These are phyloP conservation scores for Pseudococcus jackbeardsleyi DNA, from an alignment of 2,888 invertebrate species.

Conservation along the genomic window DNA sequence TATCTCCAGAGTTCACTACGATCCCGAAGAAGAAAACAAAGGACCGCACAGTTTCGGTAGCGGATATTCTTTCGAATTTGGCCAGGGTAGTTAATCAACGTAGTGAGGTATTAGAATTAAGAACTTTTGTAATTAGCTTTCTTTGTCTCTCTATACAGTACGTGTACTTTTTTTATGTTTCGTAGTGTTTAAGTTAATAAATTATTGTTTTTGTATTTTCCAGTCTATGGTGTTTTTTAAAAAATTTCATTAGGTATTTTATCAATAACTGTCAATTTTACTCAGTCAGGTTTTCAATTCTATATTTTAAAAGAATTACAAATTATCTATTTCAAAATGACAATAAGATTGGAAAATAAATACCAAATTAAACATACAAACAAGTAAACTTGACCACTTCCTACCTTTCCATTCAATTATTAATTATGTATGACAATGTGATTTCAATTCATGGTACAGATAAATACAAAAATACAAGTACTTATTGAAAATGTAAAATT, in stretches of 20 bases:
- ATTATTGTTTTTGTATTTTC: constrained; percentile 38
- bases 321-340: constrained; percentile 47
- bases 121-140: not conserved
- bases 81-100: constrained; percentile 21
- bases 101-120: not conserved
- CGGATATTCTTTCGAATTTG: constrained; percentile 77
- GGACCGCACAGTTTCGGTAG: constrained; percentile 76
- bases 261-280: not conserved
- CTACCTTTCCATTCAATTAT: not conserved
- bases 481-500: not conserved
- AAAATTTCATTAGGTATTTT: not conserved
- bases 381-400: not conserved
- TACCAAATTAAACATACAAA: not conserved
- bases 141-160: not conserved
- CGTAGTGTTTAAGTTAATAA: not conserved
- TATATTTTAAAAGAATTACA: constrained; percentile 24
- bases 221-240: not conserved
- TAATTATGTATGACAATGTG: not conserved
- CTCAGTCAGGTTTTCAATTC: not conserved
- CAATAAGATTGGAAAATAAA: constrained; percentile 21
- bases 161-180: not conserved
- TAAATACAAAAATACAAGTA: not conserved
- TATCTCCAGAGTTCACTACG: constrained; percentile 69
- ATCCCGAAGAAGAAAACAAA: constrained; percentile 68
- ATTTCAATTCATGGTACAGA: not conserved